Evolutionary conservation across 1,140 invertebrate species (phyloP), one percentile per base, ranked within the genome.

Genomic region (Drosophila saltans): DNA sequence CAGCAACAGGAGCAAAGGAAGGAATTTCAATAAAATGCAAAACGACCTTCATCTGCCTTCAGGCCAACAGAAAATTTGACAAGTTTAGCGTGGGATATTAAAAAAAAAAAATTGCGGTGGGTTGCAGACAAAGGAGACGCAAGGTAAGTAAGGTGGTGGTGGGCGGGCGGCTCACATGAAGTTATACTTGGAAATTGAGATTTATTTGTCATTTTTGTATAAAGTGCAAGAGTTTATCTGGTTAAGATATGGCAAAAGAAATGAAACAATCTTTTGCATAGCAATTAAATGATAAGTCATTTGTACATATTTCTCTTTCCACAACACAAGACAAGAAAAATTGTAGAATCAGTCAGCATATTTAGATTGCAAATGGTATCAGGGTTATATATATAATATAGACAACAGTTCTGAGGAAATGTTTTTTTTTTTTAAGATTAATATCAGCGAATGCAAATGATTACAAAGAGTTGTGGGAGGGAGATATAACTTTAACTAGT

Each of bases 1-100:
- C 55, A 61, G 40, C 57, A 36, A 28, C 21, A 67, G 56, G 40
- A 45, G 33, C 11, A 30, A 48, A 60, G 45, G 45, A 52, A 66
- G 55, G 69, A 69, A 80, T 83, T 80, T 83, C 84, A 88, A 88
- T 88, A 80, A 89, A 75, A 88, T 83, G 80, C 84, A 68, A 86
- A 86, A 76, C 82, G 83, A 88, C 83, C 83, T 88, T 88, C 48
- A 59, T 55, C 24, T 56, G 11, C 21, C 26, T 28, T 36, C 3
- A 41, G 65, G 26, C 65, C 61, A 55, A 48, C 43, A 63, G 63
- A 39, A 66, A 61, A 68, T 82, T 72, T 73, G 83, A 80, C 83
- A 80, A 59, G 80, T 16, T 60, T 26, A 48, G 74, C 77, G 84
- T 88, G 83, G 83, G 76, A 89, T 83, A 78, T 83, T 67, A 77